Conservation (phyloP, 2,797 vertebrate species). For the Pitangus sulphuratus region DNA sequence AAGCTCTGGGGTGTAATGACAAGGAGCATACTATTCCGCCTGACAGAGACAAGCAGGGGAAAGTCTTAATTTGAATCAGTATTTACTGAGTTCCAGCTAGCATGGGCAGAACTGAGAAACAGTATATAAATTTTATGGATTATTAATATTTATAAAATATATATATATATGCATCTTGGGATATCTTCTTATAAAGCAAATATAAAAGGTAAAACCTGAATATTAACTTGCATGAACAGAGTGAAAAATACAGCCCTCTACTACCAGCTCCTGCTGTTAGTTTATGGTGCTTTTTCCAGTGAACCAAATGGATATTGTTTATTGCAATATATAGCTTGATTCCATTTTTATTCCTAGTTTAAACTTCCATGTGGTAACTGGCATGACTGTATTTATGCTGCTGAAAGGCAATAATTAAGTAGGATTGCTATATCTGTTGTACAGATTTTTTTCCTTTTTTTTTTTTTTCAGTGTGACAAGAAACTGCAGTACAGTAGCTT, state of each 20-base stretch:
- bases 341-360: background rate
- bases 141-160: background rate
- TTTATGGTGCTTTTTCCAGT: background rate
- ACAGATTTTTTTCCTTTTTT: background rate
- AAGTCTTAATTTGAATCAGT: background rate
- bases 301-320: background rate
- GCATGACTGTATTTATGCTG: background rate
- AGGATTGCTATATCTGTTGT: background rate
- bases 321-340: background rate
- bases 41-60: background rate
- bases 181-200: background rate
- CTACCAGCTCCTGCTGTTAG: background rate
- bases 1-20: background rate
- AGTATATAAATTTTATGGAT: background rate
- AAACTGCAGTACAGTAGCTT: background rate
- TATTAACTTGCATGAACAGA: background rate
- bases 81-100: background rate
- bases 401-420: constrained; percentile 25
- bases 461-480: background rate
- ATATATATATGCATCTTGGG: background rate
- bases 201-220: background rate
- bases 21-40: background rate
- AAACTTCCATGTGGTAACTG: background rate
- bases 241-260: background rate
- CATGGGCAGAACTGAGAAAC: background rate